Evolutionary conservation across 1,140 invertebrate genomes (phyloP), one percentile per base, ranked within the genome.

Genomic region (Cyclina sinensis): DNA sequence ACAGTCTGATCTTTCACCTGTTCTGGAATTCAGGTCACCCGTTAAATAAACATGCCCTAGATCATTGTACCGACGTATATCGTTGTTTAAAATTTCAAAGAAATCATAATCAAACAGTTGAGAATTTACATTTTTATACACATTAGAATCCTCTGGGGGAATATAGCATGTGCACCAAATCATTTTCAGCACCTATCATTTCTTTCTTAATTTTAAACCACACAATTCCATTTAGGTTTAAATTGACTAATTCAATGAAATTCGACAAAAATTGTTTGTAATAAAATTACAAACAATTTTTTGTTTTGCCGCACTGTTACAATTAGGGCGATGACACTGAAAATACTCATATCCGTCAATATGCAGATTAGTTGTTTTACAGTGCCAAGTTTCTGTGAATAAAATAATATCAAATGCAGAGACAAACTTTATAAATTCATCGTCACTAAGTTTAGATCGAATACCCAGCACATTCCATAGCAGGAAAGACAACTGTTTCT

Each of bases 341-440:
- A 83, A 83, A 48, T 27, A 48, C 1, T 21, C 32, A 68, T 24
- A 83, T 39, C 51, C 51, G 9, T 39, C 4, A 27, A 83, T 70
- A 46, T 39, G 0, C 1, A 70, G 46, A 43, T 83, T 27, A 24
- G 7, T 30, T 2, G 14, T 21, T 70, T 83, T 70, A 24, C 59
- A 65, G 70, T 70, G 39, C 81, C 81, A 83, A 11, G 59, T 70
- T 46, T 83, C 81, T 43, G 62, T 70, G 32, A 83, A 83, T 14
- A 83, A 54, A n/a, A 83, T 14, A n/a, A 83, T 51, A 39, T 85
- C 82, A 85, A 35, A 85, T 9, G 32, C 27, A 70, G 32, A 65
- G 16, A 85, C 30, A 85, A 85, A 74, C n/a, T 48, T 51, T 18
- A 74, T 24, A 85, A 85, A 85, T 35, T 85, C 82, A 73, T 24